Evolutionary conservation across 2,113 vertebrate species (phyloP).

Genomic region (Anseranas semipalmata): DNA sequence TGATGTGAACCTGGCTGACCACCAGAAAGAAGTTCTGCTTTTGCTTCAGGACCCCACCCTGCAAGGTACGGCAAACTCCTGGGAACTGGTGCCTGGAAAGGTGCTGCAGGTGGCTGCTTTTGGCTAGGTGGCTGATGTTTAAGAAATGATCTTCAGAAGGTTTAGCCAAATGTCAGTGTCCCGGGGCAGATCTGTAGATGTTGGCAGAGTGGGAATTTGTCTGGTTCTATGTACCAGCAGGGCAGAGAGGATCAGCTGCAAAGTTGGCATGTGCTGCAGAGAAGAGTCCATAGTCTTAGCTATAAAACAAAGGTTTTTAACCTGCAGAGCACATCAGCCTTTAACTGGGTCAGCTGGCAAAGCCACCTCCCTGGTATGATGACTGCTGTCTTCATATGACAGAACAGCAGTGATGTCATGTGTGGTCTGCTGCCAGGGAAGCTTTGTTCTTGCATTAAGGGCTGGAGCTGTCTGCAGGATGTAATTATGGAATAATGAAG

Average conservation of each 20-base stretch:
- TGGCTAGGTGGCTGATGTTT: not conserved
- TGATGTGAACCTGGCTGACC: constrained; percentile 84
- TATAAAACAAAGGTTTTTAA: not conserved
- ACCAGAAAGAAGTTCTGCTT: constrained; percentile 83
- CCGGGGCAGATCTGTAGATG: not conserved
- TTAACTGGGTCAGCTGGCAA: not conserved
- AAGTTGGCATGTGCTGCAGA: not conserved
- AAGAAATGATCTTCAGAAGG: not conserved
- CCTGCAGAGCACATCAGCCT: not conserved
- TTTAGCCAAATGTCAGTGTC: not conserved
- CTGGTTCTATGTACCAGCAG: not conserved
- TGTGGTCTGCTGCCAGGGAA: not conserved
- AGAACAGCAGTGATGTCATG: not conserved
- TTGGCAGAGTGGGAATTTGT: not conserved
- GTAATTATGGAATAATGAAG: not conserved
- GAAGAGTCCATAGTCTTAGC: not conserved
- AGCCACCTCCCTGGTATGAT: not conserved
- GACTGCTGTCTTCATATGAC: not conserved
- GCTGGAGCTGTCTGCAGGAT: not conserved
- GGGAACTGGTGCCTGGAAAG: not conserved
- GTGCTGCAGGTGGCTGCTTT: not conserved
- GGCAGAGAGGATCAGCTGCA: not conserved
- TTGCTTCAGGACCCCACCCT: constrained; percentile 81
- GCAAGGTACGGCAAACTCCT: constrained; percentile 75
- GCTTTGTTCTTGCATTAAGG: not conserved